Evolutionary conservation across 2,888 invertebrate genomes (phyloP), one percentile per base, ranked within the genome.

Genomic region (Dryococelus australis): DNA sequence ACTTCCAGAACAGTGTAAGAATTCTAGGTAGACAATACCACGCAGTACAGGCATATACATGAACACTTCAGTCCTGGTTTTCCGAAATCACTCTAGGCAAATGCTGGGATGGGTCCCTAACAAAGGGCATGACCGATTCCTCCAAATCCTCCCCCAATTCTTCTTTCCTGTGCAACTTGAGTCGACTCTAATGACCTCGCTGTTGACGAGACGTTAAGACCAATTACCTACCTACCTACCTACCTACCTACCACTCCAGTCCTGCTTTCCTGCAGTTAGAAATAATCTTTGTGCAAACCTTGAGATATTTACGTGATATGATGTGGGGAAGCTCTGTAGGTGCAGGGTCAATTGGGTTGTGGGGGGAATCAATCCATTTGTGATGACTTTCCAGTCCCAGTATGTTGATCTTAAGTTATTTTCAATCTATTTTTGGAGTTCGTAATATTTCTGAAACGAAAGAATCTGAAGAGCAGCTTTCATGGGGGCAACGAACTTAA

Each of bases 1-100:
- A 20, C 80, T 80, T 80, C 80, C 28, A 80, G n/a, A 80, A 80
- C 26, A 80, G 28, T 80, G 26, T 80, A 13, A 83, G 83, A 83
- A 35, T 35, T 80, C 5, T 5, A 27, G 35, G 27, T 20, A 0
- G 43, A 35, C 28, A 10, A 35, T 8, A 26, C 83, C 0, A 13
- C 24, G 83, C 83, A 83, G 24, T 83, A 24, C 24, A 26, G 9
- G 13, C 83, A 83, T 20, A 83, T 83, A 16, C 13, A 0, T 28
- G 83, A 83, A 27, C 83, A 12, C 83, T 28, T 83, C n/a, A n/a
- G n/a, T n/a, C n/a, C n/a, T n/a, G n/a, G n/a, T n/a, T n/a, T n/a
- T n/a, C n/a, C n/a, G n/a, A n/a, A n/a, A n/a, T n/a, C n/a, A n/a
- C n/a, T n/a, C n/a, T n/a, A n/a, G n/a, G n/a, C n/a, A n/a, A n/a